Percentiles rank a stretch among this genome's conserved stretches.
These are phyloP conservation scores for Glomeris maerens DNA, from an alignment of 1,140 invertebrate genomes.

Conservation along the genomic window DNA sequence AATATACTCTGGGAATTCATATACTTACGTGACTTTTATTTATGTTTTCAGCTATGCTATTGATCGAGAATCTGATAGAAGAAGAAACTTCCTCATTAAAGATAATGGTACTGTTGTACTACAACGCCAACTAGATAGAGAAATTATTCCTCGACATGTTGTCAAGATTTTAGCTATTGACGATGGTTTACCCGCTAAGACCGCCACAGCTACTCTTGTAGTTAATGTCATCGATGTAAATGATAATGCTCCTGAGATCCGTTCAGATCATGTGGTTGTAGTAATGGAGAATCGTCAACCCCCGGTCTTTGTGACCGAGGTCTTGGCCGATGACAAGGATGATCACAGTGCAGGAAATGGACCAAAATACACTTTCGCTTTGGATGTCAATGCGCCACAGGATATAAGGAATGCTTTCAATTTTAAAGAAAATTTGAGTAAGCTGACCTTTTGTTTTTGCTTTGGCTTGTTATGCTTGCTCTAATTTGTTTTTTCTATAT, in stretches of 20 bases:
- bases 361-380: constrained; percentile 56
- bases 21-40: neutral
- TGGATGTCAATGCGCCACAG: constrained; percentile 47
- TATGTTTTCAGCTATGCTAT: constrained; percentile 4
- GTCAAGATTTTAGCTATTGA: constrained; percentile 7
- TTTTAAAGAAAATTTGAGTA: constrained; percentile 31
- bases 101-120: constrained; percentile 9
- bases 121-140: constrained; percentile 34
- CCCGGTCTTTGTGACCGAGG: constrained; percentile 17
- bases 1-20: neutral
- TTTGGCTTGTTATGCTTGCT: too few relatives aligned
- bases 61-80: constrained; percentile 2
- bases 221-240: constrained; percentile 67
- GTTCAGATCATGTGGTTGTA: constrained; percentile 55
- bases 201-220: constrained; percentile 6
- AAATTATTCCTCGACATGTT: neutral
- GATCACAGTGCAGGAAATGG: constrained; percentile 58
- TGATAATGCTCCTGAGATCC: constrained; percentile 71
- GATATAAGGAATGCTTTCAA: constrained; percentile 56
- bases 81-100: constrained; percentile 4
- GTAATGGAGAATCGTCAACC: constrained; percentile 52
- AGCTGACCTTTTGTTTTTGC: too few relatives aligned
- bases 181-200: constrained; percentile 5
- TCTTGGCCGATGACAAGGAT: constrained; percentile 56
- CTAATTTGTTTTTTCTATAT: neutral